A percentile compares a stretch with the other conserved stretches of the same genome.
phyloP scores from a whole-genome alignment of 2,888 invertebrate genomes.

The Mythimna ferrago region DNA sequence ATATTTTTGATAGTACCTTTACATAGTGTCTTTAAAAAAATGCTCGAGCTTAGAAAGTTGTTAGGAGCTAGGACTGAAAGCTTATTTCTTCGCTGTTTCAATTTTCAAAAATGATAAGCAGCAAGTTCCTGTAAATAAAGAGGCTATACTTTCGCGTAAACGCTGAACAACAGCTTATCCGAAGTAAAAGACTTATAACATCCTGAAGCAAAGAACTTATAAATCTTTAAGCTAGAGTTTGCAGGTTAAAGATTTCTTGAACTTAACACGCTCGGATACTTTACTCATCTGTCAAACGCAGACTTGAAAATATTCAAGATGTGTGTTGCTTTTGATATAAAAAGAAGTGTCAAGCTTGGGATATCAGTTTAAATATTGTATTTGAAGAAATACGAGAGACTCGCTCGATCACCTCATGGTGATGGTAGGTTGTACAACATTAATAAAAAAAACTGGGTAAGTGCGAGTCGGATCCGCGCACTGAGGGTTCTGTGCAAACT shows the following conservation, averaged over 20 bases:
- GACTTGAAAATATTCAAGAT: constrained; percentile 22
- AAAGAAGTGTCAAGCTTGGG: neutral
- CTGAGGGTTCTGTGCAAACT: too few relatives aligned
- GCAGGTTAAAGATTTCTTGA: constrained; percentile 9
- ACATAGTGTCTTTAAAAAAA: too few relatives aligned
- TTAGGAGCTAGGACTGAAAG: neutral
- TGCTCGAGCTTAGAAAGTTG: too few relatives aligned
- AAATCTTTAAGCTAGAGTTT: constrained; percentile 26
- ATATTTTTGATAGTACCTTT: too few relatives aligned
- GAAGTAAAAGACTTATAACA: constrained; percentile 33
- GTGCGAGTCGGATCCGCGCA: too few relatives aligned
- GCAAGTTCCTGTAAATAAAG: neutral
- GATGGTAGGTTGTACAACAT: too few relatives aligned
- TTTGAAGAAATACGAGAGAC: neutral
- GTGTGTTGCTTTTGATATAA: neutral
- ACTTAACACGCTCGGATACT: constrained; percentile 20
- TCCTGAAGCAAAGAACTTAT: constrained; percentile 33
- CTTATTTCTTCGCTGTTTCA: neutral
- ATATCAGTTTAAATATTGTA: constrained; percentile 12
- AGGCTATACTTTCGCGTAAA: constrained; percentile 16
- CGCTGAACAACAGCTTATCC: constrained; percentile 18
- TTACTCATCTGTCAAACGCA: constrained; percentile 25
- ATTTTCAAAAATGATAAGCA: constrained; percentile 12
- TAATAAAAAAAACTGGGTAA: too few relatives aligned
- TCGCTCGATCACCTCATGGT: too few relatives aligned